Percentiles rank a stretch among this genome's conserved stretches.
Evolutionary conservation across 2,888 invertebrate genomes (phyloP).

Genomic region (Coecobrya sp.): DNA sequence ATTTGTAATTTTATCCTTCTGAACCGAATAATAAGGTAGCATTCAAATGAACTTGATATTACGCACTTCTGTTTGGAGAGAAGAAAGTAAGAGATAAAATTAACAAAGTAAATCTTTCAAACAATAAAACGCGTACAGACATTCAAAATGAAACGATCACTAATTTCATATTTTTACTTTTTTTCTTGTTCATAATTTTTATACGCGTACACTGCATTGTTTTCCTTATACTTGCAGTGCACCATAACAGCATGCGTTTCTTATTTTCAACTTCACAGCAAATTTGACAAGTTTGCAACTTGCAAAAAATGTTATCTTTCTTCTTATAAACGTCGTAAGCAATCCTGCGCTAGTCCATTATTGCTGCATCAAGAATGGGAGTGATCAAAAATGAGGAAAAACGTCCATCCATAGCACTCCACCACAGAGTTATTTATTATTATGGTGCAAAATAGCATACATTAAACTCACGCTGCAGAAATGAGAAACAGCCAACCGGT

Average conservation of each 20-base stretch:
- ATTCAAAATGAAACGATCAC: too few relatives aligned
- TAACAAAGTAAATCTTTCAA: too few relatives aligned
- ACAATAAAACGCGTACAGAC: too few relatives aligned
- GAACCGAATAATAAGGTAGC: not conserved
- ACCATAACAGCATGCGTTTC: slow-evolving; percentile 2
- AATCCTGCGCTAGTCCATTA: not conserved
- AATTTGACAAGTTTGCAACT: slow-evolving; percentile 39
- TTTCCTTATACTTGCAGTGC: slow-evolving; percentile 29
- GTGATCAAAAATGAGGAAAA: slow-evolving; percentile 51
- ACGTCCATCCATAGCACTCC: slow-evolving; percentile 27
- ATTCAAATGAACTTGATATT: not conserved
- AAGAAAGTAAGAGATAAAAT: not conserved
- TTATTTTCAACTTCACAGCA: slow-evolving; percentile 7
- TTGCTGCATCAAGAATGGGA: slow-evolving; percentile 63
- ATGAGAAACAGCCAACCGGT: slow-evolving; percentile 67
- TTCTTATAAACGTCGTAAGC: slow-evolving; percentile 10
- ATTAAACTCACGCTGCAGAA: slow-evolving; percentile 55
- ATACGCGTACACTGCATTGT: not conserved
- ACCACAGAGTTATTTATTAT: slow-evolving; percentile 52
- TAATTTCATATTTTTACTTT: too few relatives aligned
- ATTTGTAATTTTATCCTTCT: slow-evolving; percentile 16
- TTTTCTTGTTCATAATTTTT: not conserved
- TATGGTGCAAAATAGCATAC: slow-evolving; percentile 57
- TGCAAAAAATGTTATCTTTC: slow-evolving; percentile 53
- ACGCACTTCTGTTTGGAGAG: not conserved